A percentile compares a stretch with the other conserved stretches of the same genome.
Conservation (phyloP, 2,888 invertebrate species). For the Dryocosmus kuriphilus region DNA sequence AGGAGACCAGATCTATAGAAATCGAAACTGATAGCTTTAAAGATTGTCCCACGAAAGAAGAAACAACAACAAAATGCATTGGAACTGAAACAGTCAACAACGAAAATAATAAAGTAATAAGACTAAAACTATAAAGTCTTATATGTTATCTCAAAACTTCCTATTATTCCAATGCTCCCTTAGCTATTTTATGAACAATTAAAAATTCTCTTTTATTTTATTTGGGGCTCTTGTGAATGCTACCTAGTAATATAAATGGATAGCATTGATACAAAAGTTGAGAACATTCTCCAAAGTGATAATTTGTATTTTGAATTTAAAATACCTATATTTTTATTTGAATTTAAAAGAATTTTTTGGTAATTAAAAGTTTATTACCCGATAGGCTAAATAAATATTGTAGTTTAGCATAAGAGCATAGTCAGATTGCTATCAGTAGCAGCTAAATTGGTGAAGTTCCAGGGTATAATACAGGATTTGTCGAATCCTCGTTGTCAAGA, state of each 20-base stretch:
- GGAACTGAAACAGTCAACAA: background rate
- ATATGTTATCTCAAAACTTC: too few species aligned
- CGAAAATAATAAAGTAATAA: background rate
- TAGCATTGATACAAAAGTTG: too few species aligned
- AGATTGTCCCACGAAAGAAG: background rate
- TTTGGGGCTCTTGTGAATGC: too few species aligned
- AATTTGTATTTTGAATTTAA: too few species aligned
- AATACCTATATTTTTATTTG: too few species aligned
- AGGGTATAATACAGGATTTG: background rate
- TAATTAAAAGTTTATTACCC: too few species aligned
- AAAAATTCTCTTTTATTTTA: too few species aligned
- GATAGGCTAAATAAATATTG: background rate
- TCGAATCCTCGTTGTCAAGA: background rate
- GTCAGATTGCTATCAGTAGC: background rate
- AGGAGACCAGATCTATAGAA: background rate
- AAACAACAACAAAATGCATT: background rate
- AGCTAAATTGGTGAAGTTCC: background rate
- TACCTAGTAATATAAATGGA: too few species aligned
- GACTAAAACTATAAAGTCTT: background rate
- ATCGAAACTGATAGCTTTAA: background rate
- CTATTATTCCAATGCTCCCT: too few species aligned
- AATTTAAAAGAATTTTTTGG: too few species aligned
- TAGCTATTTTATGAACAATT: too few species aligned
- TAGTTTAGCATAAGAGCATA: background rate
- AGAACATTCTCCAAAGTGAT: too few species aligned